Evolutionary conservation across 1,140 invertebrate species (phyloP), one percentile per base, ranked within the genome.

Genomic region (Popillia japonica): DNA sequence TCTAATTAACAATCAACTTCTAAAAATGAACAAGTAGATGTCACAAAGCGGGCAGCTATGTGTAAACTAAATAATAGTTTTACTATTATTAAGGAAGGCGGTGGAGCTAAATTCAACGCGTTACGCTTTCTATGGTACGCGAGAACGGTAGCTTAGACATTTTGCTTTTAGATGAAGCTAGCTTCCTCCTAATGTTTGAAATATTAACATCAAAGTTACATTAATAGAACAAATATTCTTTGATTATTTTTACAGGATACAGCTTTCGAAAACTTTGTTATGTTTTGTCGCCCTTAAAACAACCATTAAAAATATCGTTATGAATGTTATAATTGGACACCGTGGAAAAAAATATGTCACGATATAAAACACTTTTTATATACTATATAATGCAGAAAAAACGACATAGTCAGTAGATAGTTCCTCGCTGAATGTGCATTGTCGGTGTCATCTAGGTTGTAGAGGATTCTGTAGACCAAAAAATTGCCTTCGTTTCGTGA

Each of bases 401-500:
- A 76, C 59, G 20, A 22, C 34, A 76, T 61, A 14, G 48, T 61
- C 75, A 61, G 27, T 48, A 76, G 75, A 76, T 44, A 76, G 34
- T 64, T 40, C 34, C 27, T 61, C 59, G 59, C 34, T 48, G 44
- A 34, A 9, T 61, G 44, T 76, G 44, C 23, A 48, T 76, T 76
- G 44, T 76, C 75, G 44, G 44, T 61, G n/a, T 76, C 34, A 61
- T 48, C 48, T 40, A 44, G 27, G 78, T 74, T 68, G 61, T 68
- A 61, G 11, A 79, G 40, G 17, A 40, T 72, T 76, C 59, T 73
- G 68, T 75, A 77, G 78, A 79, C 78, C 78, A 79, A 79, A 74
- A 79, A 79, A 79, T 79, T 79, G 78, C 34, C 78, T 79, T 79
- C 78, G 78, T 79, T 79, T 75, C 78, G 74, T 79, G 75, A 79